phyloP scores from a whole-genome alignment of 2,797 vertebrate species.

The Cyclura pinguis region DNA sequence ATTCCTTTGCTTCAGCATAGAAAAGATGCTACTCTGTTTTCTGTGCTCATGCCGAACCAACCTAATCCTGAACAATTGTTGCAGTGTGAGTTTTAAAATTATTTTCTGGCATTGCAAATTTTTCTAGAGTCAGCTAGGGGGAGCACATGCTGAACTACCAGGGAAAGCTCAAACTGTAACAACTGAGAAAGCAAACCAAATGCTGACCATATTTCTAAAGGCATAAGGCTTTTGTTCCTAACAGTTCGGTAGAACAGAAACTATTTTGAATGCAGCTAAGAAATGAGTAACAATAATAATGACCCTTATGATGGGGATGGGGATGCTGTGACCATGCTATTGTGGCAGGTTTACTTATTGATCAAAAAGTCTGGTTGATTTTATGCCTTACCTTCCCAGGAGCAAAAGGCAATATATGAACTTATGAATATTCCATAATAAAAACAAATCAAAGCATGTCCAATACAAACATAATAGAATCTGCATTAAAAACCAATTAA shows the following conservation, averaged over 20 bases:
- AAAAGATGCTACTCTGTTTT: background rate
- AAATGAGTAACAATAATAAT: too few relatives aligned
- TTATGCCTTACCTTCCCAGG: background rate
- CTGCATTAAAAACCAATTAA: background rate
- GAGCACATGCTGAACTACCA: slow-evolving; percentile 18
- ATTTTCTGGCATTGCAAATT: slow-evolving; percentile 11
- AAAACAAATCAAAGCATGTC: background rate
- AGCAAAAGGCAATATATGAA: background rate
- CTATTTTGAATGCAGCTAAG: background rate
- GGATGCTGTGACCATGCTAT: background rate
- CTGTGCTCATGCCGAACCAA: background rate
- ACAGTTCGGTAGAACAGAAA: background rate
- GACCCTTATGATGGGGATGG: too few relatives aligned
- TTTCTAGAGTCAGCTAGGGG: slow-evolving; percentile 16
- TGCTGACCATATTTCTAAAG: background rate
- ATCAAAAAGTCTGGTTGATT: background rate
- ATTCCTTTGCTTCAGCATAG: background rate
- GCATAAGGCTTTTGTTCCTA: background rate
- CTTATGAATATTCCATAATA: background rate
- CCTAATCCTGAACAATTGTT: background rate
- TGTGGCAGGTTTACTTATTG: background rate
- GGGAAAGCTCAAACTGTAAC: background rate
- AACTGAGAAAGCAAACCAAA: background rate
- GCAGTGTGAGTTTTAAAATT: background rate
- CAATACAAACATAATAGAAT: background rate